Evolutionary conservation across 1,140 invertebrate genomes (phyloP), one percentile per base, ranked within the genome.

Genomic region (Brachionus calyciflorus): DNA sequence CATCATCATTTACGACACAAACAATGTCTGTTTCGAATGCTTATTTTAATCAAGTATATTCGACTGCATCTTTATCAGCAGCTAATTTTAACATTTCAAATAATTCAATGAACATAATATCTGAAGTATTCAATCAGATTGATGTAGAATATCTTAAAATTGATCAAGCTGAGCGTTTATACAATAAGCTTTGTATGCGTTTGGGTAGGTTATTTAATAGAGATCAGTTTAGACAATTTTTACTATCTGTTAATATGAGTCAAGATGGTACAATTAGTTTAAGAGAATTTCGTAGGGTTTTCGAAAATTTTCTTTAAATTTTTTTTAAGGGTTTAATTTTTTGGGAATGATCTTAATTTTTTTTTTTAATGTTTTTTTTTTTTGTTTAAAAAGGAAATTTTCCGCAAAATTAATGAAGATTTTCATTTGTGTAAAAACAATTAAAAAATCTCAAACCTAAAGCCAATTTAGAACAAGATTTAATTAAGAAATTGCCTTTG

Each of bases 131-230:
- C 9, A 21, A 44, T 37, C 69, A 73, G 51, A 41, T 73, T 12
- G 46, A 73, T 41, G 19, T 33, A 21, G 69, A 73, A 7, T 6
- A 30, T 37, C 24, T 73, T 3, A 51, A 49, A 40, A 40, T 73
- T n/a, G 46, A 73, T 24, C 30, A 73, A 55, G 69, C 69, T 3
- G 69, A 73, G 51, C 19, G 37, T 17, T 37, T 73, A 10, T 55
- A 40, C 17, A 49, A 40, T 12, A 49, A 55, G n/a, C 10, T 73
- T 9, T 28, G 28, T 41, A 73, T 33, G 30, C 44, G 69, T 12
- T 40, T 73, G 44, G 69, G 69, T 24, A 19, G 46, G 14, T 19
- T 33, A n/a, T 51, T 51, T 49, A 55, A 55, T 24, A 40, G 37
- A 40, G 69, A 73, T 21, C 30, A 73, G 9, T 49, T 73, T 12